Percentiles rank a stretch among this genome's conserved stretches.
Evolutionary conservation across 1,140 invertebrate species (phyloP).

Genomic region (Odontomachus brunneus): DNA sequence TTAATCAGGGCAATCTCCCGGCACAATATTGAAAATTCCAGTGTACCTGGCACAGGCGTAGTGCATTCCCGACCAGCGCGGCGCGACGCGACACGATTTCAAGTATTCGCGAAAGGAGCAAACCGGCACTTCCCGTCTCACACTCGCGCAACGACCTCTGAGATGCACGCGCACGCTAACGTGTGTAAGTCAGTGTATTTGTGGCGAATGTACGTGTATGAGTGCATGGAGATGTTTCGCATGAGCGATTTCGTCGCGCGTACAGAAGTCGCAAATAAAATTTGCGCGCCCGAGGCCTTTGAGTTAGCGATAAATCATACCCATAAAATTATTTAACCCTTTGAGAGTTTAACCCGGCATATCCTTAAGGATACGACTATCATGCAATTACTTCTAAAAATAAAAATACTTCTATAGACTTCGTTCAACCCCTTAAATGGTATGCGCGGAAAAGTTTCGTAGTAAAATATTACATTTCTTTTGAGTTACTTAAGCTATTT

Average conservation of each 20-base stretch:
- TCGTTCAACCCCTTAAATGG: no score
- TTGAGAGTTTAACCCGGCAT: no score
- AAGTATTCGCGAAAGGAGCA: slow-evolving; percentile 70
- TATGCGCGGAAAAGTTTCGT: no score
- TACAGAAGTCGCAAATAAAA: not conserved
- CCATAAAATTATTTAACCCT: no score
- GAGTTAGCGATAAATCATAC: no score
- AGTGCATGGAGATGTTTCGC: not conserved
- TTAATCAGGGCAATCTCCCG: slow-evolving; percentile 71
- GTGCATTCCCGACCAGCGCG: slow-evolving; percentile 56
- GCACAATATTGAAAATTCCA: slow-evolving; percentile 75
- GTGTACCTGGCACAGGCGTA: slow-evolving; percentile 8
- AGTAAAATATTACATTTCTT: no score
- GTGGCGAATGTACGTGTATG: no score
- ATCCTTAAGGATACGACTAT: no score
- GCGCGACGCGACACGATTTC: slow-evolving; percentile 67
- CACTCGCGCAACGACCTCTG: not conserved
- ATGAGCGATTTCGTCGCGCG: not conserved
- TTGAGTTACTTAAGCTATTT: no score
- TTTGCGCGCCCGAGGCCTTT: no score
- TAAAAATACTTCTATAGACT: no score
- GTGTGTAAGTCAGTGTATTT: not conserved
- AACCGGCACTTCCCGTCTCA: slow-evolving; percentile 25
- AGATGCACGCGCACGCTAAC: not conserved
- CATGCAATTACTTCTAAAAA: no score